Conservation (phyloP, 2,888 invertebrate genomes). For the Drosophila cyrtoloma region DNA sequence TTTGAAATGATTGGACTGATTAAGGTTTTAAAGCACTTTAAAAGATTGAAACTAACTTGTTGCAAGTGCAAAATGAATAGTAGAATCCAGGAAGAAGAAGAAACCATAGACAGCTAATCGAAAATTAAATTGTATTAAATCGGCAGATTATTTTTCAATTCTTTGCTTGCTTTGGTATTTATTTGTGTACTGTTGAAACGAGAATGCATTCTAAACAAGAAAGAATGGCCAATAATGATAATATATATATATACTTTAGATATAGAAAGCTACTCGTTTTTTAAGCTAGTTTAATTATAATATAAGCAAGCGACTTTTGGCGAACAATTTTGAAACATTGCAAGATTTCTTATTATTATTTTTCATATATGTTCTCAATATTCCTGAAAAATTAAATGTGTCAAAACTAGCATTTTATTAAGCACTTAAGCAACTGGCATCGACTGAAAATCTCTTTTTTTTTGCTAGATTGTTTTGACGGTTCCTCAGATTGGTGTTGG, state of each 20-base stretch:
- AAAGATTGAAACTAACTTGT: neutral
- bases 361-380: neutral
- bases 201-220: neutral
- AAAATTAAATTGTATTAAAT: neutral
- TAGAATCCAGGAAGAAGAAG: neutral
- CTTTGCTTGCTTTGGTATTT: neutral
- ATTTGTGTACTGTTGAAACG: neutral
- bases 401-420: neutral
- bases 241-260: neutral
- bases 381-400: neutral
- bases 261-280: neutral
- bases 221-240: neutral
- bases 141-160: neutral
- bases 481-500: neutral
- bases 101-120: neutral
- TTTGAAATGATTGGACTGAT: constrained; percentile 1
- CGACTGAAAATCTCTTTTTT: neutral
- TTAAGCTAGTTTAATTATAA: neutral
- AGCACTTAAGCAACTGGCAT: neutral
- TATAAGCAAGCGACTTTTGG: neutral
- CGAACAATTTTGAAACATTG: neutral
- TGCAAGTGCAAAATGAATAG: neutral
- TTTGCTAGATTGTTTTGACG: constrained; percentile 4
- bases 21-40: neutral
- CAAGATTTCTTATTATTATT: neutral